Conservation (phyloP, 2,888 invertebrate genomes). For the Macrophya alboannulata region DNA sequence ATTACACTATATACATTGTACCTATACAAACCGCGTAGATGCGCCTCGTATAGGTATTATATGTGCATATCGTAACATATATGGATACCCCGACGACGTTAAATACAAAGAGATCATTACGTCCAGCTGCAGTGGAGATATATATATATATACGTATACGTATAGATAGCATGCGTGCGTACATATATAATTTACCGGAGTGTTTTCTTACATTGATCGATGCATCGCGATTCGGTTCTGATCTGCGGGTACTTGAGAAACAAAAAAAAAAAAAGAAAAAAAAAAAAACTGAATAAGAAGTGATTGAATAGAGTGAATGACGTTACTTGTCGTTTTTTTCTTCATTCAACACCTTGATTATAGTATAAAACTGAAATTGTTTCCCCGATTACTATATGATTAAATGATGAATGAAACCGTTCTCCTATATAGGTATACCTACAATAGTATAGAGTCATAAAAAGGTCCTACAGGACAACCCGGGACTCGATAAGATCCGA, state of each 20-base stretch:
- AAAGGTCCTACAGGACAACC: not conserved
- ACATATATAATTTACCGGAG: slow-evolving; percentile 14
- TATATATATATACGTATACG: not conserved
- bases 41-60: slow-evolving; percentile 22
- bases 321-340: not conserved
- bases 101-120: slow-evolving; percentile 26
- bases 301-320: not conserved
- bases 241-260: not conserved
- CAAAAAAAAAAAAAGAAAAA: not conserved
- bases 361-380: slow-evolving; percentile 3
- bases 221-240: slow-evolving; percentile 2
- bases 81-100: not conserved
- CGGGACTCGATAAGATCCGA: not conserved
- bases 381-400: not conserved
- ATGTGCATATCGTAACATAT: slow-evolving; percentile 7
- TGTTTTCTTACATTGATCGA: not conserved
- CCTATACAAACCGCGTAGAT: slow-evolving; percentile 4
- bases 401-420: not conserved
- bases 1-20: slow-evolving; percentile 33
- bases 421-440: not conserved
- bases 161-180: not conserved
- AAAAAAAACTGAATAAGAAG: not conserved
- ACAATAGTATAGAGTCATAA: not conserved
- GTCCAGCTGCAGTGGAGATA: not conserved
- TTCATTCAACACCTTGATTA: not conserved